Conservation (phyloP, 1,140 invertebrate species). For the Pseudoatta argentina region DNA sequence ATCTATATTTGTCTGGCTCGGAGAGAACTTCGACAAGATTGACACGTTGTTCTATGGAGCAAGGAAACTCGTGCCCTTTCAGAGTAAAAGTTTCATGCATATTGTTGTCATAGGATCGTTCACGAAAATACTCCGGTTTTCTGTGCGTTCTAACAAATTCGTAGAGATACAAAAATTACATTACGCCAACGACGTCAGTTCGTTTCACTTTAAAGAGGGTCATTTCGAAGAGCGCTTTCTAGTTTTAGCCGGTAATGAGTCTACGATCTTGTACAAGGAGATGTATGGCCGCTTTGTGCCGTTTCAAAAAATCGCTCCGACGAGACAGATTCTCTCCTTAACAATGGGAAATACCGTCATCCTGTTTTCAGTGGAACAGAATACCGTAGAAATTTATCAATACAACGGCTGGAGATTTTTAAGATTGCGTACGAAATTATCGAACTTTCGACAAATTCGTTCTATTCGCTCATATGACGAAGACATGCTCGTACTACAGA, state of each 20-base stretch:
- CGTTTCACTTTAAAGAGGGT: slow-evolving; percentile 60
- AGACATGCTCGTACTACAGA: slow-evolving; percentile 36
- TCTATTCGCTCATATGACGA: slow-evolving; percentile 4
- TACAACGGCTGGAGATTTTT: slow-evolving; percentile 86
- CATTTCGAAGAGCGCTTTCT: slow-evolving; percentile 72
- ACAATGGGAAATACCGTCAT: slow-evolving; percentile 50
- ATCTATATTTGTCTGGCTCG: slow-evolving; percentile 85
- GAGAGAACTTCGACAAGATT: slow-evolving; percentile 86
- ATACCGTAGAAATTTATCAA: slow-evolving; percentile 77
- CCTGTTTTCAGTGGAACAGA: slow-evolving; percentile 60
- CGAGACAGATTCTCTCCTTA: slow-evolving; percentile 48
- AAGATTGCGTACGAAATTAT: slow-evolving; percentile 59
- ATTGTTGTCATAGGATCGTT: slow-evolving; percentile 41
- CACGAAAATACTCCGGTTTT: slow-evolving; percentile 64
- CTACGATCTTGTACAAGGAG: slow-evolving; percentile 82
- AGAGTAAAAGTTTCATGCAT: slow-evolving; percentile 65
- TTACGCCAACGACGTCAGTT: slow-evolving; percentile 40
- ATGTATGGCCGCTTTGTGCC: slow-evolving; percentile 81
- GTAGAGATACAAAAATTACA: slow-evolving; percentile 65
- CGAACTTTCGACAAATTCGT: slow-evolving; percentile 32
- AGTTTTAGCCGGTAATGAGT: slow-evolving; percentile 50
- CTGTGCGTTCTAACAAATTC: slow-evolving; percentile 64
- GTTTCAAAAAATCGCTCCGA: slow-evolving; percentile 81
- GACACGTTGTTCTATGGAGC: slow-evolving; percentile 77
- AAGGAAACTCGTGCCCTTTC: slow-evolving; percentile 66